Conservation (phyloP, 2,113 vertebrate species). For the Pangasianodon hypophthalmus region DNA sequence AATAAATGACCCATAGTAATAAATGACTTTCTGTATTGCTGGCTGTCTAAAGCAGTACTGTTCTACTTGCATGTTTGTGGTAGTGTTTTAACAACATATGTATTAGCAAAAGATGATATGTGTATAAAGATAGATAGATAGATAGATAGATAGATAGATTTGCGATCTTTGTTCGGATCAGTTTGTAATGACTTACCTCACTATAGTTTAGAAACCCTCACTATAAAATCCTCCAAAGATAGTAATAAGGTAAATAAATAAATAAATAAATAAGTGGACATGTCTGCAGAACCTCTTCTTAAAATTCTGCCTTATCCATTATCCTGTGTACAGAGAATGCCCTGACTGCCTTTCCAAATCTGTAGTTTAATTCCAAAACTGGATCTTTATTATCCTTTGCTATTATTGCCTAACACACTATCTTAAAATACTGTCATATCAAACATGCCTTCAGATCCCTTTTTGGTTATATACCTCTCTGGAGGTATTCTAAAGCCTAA, state of each 20-base stretch:
- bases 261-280: slow-evolving; percentile 11
- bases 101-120: neutral
- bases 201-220: neutral
- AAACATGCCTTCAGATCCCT: neutral
- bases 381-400: neutral
- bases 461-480: neutral
- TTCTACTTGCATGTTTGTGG: neutral
- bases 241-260: neutral
- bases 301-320: slow-evolving; percentile 20
- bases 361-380: neutral
- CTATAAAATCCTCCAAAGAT: neutral
- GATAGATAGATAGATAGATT: neutral
- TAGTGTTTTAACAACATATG: neutral
- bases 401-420: neutral
- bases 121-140: neutral
- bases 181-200: neutral
- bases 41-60: neutral
- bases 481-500: neutral
- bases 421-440: neutral
- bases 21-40: neutral
- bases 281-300: slow-evolving; percentile 6
- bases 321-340: neutral
- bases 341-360: neutral
- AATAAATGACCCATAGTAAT: too few relatives aligned
- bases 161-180: neutral